Base-by-base conservation (phyloP, 2,797 vertebrate species). In the Phalloptychus januarius region DNA sequence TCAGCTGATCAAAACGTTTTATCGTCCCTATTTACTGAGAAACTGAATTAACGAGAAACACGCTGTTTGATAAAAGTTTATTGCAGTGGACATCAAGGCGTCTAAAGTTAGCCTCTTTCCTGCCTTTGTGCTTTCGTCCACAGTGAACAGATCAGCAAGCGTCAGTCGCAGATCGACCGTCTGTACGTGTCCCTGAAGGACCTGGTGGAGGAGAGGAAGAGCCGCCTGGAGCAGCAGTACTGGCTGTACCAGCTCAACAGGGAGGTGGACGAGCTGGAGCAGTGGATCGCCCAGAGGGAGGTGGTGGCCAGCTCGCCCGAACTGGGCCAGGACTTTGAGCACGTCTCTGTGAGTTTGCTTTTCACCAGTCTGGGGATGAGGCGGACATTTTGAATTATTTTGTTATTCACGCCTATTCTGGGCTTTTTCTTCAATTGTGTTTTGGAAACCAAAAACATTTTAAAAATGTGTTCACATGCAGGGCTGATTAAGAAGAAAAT, bases 171-270 rank as follows among this genome's bases (percentile, higher is more conserved):
- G 95, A 97, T 99, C 82, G 98, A 99, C 95, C 97, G 98, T 11
- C 94, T 99, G 36, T 99, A 99, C 56, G 98, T 98, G 91, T 97
- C 97, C 0, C 97, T 99, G 94, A 99, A 98, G 95, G 98, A 98
- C 85, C 95, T 99, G 94, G 96, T 96, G 44, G 97, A 99, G 86
- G 97, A 99, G 70, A 94, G 96, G 76, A 97, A 98, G 92, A 96
- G 94, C 72, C 90, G 95, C 2, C 91, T 99, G 91, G 98, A 99
- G 92, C 98, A 99, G 93, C 97, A 98, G 87, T 98, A 98, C 87
- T 98, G 98, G 98, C 96, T 99, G 36, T 97, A 95, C 92, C 98
- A 98, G 95, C 96, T 99, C 58, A 97, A 96, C 93, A 94, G 97
- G 0, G 97, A 99, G 93, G 98, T 98, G 94, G 97, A 97, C 0